phyloP scores from a whole-genome alignment of 1,140 invertebrate species.

The Pachyrhynchus sulphureomaculatus region DNA sequence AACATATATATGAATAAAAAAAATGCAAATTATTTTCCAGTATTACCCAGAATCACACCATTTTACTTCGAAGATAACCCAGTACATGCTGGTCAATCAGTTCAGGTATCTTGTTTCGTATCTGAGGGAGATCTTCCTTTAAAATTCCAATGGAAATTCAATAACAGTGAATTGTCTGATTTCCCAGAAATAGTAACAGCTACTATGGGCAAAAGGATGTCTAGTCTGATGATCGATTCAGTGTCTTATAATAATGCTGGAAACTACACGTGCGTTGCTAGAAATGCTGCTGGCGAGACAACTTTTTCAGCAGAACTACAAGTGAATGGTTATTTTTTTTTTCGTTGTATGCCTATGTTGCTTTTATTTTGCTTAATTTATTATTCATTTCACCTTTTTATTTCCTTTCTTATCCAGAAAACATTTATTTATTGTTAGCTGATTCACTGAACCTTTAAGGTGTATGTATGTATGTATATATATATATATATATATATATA shows the following conservation, averaged over 20 bases:
- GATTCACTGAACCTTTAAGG: too few species aligned
- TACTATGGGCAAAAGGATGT: slow-evolving; percentile 48
- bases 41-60: slow-evolving; percentile 66
- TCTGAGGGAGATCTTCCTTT: slow-evolving; percentile 69
- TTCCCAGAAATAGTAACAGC: slow-evolving; percentile 56
- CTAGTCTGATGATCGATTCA: slow-evolving; percentile 66
- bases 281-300: slow-evolving; percentile 66
- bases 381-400: too few species aligned
- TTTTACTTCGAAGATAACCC: slow-evolving; percentile 68
- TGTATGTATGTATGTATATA: too few species aligned
- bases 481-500: too few species aligned
- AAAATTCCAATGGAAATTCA: slow-evolving; percentile 67
- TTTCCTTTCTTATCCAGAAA: too few species aligned
- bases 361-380: neutral
- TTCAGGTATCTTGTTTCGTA: slow-evolving; percentile 71
- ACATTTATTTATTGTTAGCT: too few species aligned
- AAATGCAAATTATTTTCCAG: too few species aligned
- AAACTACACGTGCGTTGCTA: slow-evolving; percentile 65
- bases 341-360: neutral
- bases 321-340: slow-evolving; percentile 38
- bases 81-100: slow-evolving; percentile 69
- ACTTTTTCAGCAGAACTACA: slow-evolving; percentile 32
- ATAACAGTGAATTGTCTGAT: slow-evolving; percentile 54
- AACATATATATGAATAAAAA: too few species aligned
- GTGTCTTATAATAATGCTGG: slow-evolving; percentile 67